Base-by-base conservation (phyloP, 2,888 invertebrate genomes). In the Conus canariensis region DNA sequence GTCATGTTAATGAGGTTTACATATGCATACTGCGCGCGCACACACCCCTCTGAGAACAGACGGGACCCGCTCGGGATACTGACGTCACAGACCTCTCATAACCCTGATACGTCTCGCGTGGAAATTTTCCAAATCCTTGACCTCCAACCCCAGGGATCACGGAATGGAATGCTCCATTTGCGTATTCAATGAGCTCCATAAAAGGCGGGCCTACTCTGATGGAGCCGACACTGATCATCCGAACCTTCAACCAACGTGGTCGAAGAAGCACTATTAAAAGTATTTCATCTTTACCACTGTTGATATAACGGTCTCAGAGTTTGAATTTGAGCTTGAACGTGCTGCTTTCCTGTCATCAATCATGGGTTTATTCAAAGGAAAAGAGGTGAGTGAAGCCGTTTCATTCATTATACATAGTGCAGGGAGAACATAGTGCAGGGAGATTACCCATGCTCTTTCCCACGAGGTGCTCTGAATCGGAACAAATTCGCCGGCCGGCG, bases 341-440 rank as follows among this genome's bases (percentile, higher is more conserved):
- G 58, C 58, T 56, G 83, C 10, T 56, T 30, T 30, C 56, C 60
- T 25, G 25, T n/a, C n/a, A 70, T 67, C 45, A 19, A 67, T n/a
- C 67, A 87, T 87, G 87, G 87, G 87, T 70, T 67, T 87, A 56
- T 87, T 87, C 67, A 87, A 87, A 87, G 87, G 87, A 19, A 87
- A 87, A 70, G 87, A 87, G 70, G 87, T 87, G 64, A 87, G 87
- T 30, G 85, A 16, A 16, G 25, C 5, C 45, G 10, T 87, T 70
- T 87, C 70, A 87, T 56, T 87, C 56, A 70, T 45, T 85, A 45
- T 45, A 87, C 85, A 83, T 85, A 60, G 60, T 64, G 10, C 45
- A 45, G 45, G 45, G 45, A 45, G 45, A 45, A 87, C 85, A 83
- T 85, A 60, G 60, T 64, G 10, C 45, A 45, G 45, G 45, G 45